A percentile compares a stretch with the other conserved stretches of the same genome.
Conservation (phyloP, 2,888 invertebrate species). For the Nemapogon koenigi region DNA sequence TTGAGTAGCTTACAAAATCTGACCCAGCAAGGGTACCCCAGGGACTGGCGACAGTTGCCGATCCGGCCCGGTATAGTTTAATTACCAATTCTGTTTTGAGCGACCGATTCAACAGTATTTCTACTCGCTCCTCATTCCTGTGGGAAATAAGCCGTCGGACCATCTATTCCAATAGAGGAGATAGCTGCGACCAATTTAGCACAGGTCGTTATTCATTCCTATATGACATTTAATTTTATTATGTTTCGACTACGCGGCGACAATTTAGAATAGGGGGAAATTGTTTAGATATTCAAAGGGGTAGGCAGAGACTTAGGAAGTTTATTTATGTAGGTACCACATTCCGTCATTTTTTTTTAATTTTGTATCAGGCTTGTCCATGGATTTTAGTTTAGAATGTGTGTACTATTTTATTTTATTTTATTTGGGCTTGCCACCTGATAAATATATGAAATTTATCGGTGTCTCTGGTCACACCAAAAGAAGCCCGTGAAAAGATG, state of each 20-base stretch:
- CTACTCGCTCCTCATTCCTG: conserved; percentile 21
- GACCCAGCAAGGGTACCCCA: conserved; percentile 11
- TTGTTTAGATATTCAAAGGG: background rate
- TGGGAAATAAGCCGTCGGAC: conserved; percentile 35
- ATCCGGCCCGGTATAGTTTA: conserved; percentile 22
- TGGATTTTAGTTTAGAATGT: too few relatives aligned
- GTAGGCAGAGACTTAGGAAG: background rate
- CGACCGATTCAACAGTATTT: conserved; percentile 22
- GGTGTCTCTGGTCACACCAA: too few relatives aligned
- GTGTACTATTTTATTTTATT: too few relatives aligned
- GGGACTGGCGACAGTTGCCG: conserved; percentile 8
- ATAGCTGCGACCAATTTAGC: too few relatives aligned
- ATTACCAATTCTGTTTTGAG: conserved; percentile 29
- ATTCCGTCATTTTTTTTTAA: background rate
- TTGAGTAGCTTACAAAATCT: background rate
- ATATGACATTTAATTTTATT: background rate
- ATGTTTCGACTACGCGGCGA: too few relatives aligned
- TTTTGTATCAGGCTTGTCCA: too few relatives aligned
- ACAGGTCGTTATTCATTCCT: too few relatives aligned
- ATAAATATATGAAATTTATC: too few relatives aligned
- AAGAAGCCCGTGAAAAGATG: too few relatives aligned
- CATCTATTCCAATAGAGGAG: too few relatives aligned
- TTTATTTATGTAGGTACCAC: background rate
- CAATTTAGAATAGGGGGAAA: background rate
- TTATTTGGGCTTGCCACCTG: too few relatives aligned